These are phyloP conservation scores for Melanargia galathea DNA, from an alignment of 2,888 invertebrate species.

Conservation along the genomic window DNA sequence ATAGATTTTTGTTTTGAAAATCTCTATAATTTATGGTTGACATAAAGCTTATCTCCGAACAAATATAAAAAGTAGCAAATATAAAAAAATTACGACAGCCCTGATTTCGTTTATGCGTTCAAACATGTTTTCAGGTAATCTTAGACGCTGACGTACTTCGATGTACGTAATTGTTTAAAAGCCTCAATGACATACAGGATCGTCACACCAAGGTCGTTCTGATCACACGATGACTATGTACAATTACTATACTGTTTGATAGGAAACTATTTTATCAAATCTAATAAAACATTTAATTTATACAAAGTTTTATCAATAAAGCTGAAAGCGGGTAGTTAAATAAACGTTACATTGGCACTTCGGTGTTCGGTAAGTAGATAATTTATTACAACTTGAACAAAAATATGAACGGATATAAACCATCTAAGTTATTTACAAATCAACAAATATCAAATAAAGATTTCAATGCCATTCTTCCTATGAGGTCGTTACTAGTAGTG, in stretches of 20 bases:
- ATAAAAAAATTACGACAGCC: conserved; percentile 15
- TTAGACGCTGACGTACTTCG: conserved; percentile 21
- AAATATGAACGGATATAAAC: conserved; percentile 21
- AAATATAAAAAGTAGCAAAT: not conserved
- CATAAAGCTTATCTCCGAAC: not conserved
- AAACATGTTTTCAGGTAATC: conserved; percentile 23
- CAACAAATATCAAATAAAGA: conserved; percentile 13
- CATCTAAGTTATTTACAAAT: conserved; percentile 14
- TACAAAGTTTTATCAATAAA: conserved; percentile 23
- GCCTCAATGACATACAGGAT: conserved; percentile 7
- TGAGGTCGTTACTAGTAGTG: not conserved
- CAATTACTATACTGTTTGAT: not conserved
- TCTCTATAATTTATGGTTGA: not conserved
- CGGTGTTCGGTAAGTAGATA: conserved; percentile 26
- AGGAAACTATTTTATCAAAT: conserved; percentile 6
- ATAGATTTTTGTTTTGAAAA: not conserved
- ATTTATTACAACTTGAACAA: conserved; percentile 29
- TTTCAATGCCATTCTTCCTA: conserved; percentile 7
- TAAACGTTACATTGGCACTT: conserved; percentile 30
- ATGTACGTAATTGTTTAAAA: conserved; percentile 19
- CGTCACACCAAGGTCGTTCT: conserved; percentile 11
- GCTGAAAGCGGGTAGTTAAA: conserved; percentile 26
- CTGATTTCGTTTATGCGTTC: conserved; percentile 8
- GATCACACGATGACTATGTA: not conserved
- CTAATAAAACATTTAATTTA: conserved; percentile 20